Evolutionary conservation across 1,140 invertebrate species (phyloP).

Genomic region (Oreohelix idahoensis): DNA sequence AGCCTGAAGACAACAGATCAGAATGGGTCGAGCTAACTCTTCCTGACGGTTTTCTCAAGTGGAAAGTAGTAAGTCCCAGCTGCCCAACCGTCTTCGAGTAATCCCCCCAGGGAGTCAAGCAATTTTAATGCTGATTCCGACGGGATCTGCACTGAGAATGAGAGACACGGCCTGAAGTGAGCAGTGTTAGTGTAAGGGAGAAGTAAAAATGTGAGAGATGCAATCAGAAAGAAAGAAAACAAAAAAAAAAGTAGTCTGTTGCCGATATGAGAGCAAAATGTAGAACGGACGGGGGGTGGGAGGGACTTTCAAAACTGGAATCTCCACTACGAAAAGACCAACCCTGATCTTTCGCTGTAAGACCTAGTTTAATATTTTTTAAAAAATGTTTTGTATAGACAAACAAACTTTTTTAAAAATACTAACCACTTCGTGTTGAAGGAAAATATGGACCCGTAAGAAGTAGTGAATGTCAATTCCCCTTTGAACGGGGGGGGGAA

Average conservation of each 20-base stretch:
- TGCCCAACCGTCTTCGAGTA: conserved; percentile 11
- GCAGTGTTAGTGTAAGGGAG: neutral
- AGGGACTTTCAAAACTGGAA: too few relatives aligned
- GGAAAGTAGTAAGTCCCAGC: conserved; percentile 9
- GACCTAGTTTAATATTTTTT: too few relatives aligned
- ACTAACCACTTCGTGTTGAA: too few relatives aligned
- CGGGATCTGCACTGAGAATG: neutral
- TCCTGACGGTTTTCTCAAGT: neutral
- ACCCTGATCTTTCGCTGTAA: too few relatives aligned
- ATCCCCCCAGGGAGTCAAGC: conserved; percentile 37
- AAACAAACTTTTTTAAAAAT: too few relatives aligned
- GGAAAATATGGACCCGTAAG: too few relatives aligned
- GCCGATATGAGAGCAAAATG: too few relatives aligned
- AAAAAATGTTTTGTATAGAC: too few relatives aligned
- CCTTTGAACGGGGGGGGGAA: neutral
- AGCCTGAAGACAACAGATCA: conserved; percentile 26
- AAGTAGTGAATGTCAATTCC: neutral
- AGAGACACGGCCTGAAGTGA: neutral
- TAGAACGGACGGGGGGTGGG: too few relatives aligned
- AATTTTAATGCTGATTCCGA: conserved; percentile 30
- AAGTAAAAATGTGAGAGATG: neutral
- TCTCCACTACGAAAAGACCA: too few relatives aligned
- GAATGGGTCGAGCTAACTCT: neutral
- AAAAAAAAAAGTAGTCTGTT: too few relatives aligned
- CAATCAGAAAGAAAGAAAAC: too few relatives aligned